These are phyloP conservation scores for Charaxes varanes DNA, from an alignment of 1,140 invertebrate genomes.

Conservation along the genomic window DNA sequence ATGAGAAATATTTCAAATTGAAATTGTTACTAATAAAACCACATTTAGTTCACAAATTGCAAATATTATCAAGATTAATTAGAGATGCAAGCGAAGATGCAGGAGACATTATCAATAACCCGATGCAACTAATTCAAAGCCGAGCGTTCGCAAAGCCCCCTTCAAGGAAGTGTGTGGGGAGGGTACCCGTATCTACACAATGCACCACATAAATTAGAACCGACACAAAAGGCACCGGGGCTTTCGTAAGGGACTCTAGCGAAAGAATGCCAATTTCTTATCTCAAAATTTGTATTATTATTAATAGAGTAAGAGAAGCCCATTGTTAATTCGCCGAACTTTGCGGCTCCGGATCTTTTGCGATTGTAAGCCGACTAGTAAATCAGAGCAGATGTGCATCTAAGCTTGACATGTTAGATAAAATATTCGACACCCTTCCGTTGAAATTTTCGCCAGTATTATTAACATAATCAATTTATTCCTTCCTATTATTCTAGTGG, in stretches of 20 bases:
- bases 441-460: slow-evolving; percentile 29
- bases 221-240: slow-evolving; percentile 62
- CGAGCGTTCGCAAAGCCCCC: slow-evolving; percentile 44
- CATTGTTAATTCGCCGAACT: slow-evolving; percentile 56
- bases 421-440: slow-evolving; percentile 37
- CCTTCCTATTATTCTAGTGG: slow-evolving; percentile 33
- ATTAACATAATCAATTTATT: slow-evolving; percentile 51
- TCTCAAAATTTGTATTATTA: slow-evolving; percentile 63
- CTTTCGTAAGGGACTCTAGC: slow-evolving; percentile 64
- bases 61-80: slow-evolving; percentile 17
- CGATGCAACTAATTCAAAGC: slow-evolving; percentile 60
- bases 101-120: slow-evolving; percentile 51
- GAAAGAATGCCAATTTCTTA: slow-evolving; percentile 71
- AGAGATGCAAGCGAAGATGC: slow-evolving; percentile 27
- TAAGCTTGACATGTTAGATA: slow-evolving; percentile 41
- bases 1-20: not conserved
- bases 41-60: not conserved
- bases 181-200: slow-evolving; percentile 56
- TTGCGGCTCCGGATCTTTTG: slow-evolving; percentile 37
- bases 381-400: slow-evolving; percentile 65
- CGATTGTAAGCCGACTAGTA: slow-evolving; percentile 31
- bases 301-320: slow-evolving; percentile 44
- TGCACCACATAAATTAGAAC: slow-evolving; percentile 72
- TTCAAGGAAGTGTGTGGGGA: slow-evolving; percentile 64
- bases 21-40: slow-evolving; percentile 1